Base-by-base conservation (phyloP, 2,888 invertebrate species). In the Gandaritis pyraliata region DNA sequence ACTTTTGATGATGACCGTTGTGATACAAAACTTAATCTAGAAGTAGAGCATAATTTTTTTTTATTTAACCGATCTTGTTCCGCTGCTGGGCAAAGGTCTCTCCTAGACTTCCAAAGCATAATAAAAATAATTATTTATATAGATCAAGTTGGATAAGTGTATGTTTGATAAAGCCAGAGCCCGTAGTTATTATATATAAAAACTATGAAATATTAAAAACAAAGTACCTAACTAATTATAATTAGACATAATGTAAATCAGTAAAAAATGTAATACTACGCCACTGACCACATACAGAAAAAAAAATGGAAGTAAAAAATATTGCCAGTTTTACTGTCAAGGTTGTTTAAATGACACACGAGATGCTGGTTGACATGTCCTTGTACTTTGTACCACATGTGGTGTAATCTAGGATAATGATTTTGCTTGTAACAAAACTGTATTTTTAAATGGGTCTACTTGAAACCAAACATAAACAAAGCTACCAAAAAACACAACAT, bases 301-400 rank as follows among this genome's bases (percentile, higher is more conserved):
- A 58, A 53, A 56, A 36, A 15, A n/a, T n/a, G n/a, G 47, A 52
- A 61, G 45, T 29, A 52, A 43, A 57, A 55, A 62, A 54, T 52
- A 29, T 54, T 45, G 30, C 38, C 48, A 45, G 41, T 50, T 58
- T 58, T 16, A 38, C 57, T 63, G 63, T 62, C 66, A 70, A 71
- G 69, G 73, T 64, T 65, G 51, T 29, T 51, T 57, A 57, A 71
- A 60, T 64, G 64, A 71, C 68, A 58, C 68, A 74, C 10, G 75
- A 69, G 75, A 43, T 43, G 11, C 15, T 72, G 75, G 74, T 72
- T 70, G n/a, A n/a, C n/a, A n/a, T n/a, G 74, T 73, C 74, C 75
- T 6, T 23, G 23, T 73, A n/a, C n/a, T n/a, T n/a, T 75, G 75
- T 65, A 55, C 23, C 46, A 23, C 45, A 13, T 13, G 39, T 39